Percentiles rank a stretch among this genome's conserved stretches.
Evolutionary conservation across 2,113 vertebrate genomes (phyloP).

Genomic region (Arvicanthis niloticus): DNA sequence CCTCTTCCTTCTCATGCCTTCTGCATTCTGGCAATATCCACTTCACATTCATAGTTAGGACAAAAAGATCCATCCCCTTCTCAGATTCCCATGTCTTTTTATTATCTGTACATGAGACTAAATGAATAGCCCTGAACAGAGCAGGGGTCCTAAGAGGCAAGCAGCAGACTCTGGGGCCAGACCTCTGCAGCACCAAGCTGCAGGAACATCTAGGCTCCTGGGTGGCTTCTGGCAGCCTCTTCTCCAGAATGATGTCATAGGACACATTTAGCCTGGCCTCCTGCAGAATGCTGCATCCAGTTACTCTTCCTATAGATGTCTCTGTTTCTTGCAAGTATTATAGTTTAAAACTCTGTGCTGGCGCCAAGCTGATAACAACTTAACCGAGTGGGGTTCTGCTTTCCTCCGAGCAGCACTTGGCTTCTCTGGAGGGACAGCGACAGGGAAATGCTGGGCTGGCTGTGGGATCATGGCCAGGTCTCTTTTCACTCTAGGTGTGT

Average conservation of each 20-base stretch:
- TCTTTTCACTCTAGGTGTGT: background rate
- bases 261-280: conserved; percentile 75
- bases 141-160: background rate
- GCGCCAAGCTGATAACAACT: background rate
- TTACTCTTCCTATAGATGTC: conserved; percentile 70
- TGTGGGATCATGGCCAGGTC: background rate
- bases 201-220: conserved; percentile 17
- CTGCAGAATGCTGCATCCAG: conserved; percentile 65
- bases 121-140: background rate
- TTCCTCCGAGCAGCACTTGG: background rate
- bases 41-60: conserved; percentile 47
- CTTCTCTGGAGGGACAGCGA: background rate
- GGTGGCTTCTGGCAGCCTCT: conserved; percentile 60
- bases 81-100: conserved; percentile 28
- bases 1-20: background rate
- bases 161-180: background rate
- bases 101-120: background rate
- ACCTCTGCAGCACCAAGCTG: conserved; percentile 18
- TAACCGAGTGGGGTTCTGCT: background rate
- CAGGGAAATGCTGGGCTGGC: background rate
- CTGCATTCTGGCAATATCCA: conserved; percentile 35
- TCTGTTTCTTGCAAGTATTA: conserved; percentile 71
- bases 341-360: conserved; percentile 49
- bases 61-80: conserved; percentile 36
- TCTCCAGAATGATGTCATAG: conserved; percentile 74